These are phyloP conservation scores for Ferrisia virgata DNA, from an alignment of 2,888 invertebrate genomes.

Conservation along the genomic window DNA sequence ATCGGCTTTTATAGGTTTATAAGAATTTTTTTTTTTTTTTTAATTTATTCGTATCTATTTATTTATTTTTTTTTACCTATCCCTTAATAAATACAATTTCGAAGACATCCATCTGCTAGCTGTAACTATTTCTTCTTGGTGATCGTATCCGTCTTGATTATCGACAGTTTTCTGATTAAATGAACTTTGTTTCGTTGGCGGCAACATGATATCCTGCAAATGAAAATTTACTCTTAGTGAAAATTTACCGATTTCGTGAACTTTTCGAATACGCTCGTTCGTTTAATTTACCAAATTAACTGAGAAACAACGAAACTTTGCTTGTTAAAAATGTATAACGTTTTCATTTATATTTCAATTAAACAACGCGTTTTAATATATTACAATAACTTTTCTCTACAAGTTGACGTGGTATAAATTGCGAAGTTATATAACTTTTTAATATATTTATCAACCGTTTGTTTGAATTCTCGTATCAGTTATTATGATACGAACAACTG, in stretches of 20 bases:
- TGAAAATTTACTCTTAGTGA: neutral
- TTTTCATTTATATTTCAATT: neutral
- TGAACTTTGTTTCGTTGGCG: neutral
- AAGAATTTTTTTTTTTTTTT: neutral
- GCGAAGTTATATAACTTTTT: neutral
- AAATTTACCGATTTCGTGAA: neutral
- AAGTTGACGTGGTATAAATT: neutral
- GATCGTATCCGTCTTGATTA: slow-evolving; percentile 4
- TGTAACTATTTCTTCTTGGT: slow-evolving; percentile 29
- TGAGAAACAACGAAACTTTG: neutral
- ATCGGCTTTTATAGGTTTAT: neutral
- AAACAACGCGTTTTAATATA: neutral
- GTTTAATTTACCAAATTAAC: neutral
- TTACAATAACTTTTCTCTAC: neutral
- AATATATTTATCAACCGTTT: neutral
- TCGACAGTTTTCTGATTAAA: neutral
- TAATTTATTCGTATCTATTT: neutral
- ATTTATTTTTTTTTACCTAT: neutral
- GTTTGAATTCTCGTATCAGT: neutral
- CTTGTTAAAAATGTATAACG: neutral
- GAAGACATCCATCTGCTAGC: slow-evolving; percentile 35
- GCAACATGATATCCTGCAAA: slow-evolving; percentile 13
- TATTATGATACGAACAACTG: neutral
- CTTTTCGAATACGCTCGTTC: neutral
- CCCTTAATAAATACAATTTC: slow-evolving; percentile 13